These are phyloP conservation scores for Hydrotaea cyrtoneurina DNA, from an alignment of 2,888 invertebrate genomes.

Conservation along the genomic window DNA sequence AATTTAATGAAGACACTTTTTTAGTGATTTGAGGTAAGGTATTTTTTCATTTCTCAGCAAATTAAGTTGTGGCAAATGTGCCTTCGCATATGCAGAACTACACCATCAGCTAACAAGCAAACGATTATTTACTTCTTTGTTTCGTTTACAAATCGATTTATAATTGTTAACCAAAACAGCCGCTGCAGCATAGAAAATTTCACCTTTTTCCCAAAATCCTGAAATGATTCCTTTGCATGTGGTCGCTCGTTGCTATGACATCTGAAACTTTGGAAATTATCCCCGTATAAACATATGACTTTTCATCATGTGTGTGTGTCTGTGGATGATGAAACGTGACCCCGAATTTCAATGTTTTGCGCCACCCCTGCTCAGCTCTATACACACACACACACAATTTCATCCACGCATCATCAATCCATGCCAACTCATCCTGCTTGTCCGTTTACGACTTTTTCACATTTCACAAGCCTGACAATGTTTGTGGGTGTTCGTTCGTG, in stretches of 20 bases:
- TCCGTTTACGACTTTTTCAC: conserved; percentile 12
- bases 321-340: conserved; percentile 19
- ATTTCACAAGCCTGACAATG: background rate
- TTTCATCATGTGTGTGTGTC: background rate
- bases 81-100: too few relatives aligned
- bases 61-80: too few relatives aligned
- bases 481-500: background rate
- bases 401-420: conserved; percentile 33
- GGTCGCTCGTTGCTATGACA: background rate
- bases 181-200: too few relatives aligned
- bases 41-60: too few relatives aligned
- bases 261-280: conserved; percentile 9
- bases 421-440: conserved; percentile 20
- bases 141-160: too few relatives aligned
- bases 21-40: too few relatives aligned
- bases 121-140: too few relatives aligned
- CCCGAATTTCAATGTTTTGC: conserved; percentile 14
- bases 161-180: too few relatives aligned
- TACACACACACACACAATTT: background rate
- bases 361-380: conserved; percentile 6
- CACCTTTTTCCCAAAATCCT: conserved; percentile 14
- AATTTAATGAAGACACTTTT: too few relatives aligned
- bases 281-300: conserved; percentile 3
- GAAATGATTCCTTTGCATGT: background rate
- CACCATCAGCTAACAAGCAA: too few relatives aligned